These are phyloP conservation scores for Nephrotoma guestfalica DNA, from an alignment of 2,888 invertebrate genomes.

Conservation along the genomic window DNA sequence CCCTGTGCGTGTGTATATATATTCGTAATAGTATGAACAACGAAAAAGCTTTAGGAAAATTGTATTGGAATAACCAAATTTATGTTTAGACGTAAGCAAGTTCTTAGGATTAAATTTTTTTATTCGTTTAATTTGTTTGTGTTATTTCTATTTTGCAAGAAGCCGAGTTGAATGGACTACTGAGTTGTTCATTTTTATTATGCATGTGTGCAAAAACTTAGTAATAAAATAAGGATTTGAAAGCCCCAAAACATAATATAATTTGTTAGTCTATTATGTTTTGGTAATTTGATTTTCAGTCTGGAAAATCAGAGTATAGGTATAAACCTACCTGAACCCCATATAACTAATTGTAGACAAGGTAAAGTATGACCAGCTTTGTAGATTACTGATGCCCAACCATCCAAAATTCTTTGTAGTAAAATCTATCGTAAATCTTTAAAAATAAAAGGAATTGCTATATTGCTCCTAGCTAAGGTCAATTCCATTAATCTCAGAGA, in stretches of 20 bases:
- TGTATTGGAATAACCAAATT: not conserved
- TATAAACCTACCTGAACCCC: too few relatives aligned
- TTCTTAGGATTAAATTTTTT: not conserved
- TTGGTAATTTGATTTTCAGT: not conserved
- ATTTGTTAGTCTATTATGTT: not conserved
- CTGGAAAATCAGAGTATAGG: not conserved
- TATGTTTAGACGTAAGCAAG: not conserved
- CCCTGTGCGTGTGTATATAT: not conserved
- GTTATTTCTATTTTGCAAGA: not conserved
- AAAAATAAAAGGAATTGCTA: too few relatives aligned
- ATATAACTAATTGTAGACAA: too few relatives aligned
- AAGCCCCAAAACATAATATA: not conserved
- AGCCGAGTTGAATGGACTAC: not conserved
- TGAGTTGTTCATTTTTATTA: not conserved
- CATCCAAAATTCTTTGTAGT: too few relatives aligned
- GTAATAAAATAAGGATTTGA: not conserved
- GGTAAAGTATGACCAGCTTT: too few relatives aligned
- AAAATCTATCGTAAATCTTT: too few relatives aligned
- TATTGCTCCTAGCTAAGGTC: too few relatives aligned
- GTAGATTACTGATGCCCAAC: too few relatives aligned
- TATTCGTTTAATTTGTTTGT: not conserved
- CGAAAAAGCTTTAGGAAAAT: not conserved
- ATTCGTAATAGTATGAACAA: not conserved
- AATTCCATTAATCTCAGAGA: too few relatives aligned
- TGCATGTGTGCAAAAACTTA: not conserved